Percentiles rank a stretch among this genome's conserved stretches.
These are phyloP conservation scores for Sinocyclocheilus anophthalmus DNA, from an alignment of 2,113 vertebrate species.

Conservation along the genomic window DNA sequence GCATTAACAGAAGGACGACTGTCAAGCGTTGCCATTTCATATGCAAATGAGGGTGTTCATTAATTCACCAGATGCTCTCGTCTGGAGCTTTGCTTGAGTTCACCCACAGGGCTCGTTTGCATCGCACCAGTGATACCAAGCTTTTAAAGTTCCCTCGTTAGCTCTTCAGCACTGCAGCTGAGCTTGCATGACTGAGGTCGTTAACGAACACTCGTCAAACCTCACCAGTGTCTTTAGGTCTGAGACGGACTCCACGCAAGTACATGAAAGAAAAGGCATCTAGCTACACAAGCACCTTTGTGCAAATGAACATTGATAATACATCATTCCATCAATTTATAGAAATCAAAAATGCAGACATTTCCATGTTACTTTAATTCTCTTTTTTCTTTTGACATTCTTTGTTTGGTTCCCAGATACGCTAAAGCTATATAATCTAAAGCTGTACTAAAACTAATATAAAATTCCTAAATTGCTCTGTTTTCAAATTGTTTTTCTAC, in stretches of 20 bases:
- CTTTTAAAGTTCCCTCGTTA: constrained; percentile 47
- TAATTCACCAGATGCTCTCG: constrained; percentile 56
- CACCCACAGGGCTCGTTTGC: constrained; percentile 50
- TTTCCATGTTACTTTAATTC: neutral
- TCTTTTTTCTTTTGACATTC: neutral
- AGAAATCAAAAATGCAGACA: neutral
- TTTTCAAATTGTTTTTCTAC: no score
- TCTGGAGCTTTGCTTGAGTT: constrained; percentile 37
- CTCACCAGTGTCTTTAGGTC: neutral
- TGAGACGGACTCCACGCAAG: neutral
- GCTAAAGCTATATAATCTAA: neutral
- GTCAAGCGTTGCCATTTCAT: constrained; percentile 42
- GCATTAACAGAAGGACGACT: constrained; percentile 48
- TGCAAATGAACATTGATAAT: no score
- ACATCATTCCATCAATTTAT: neutral
- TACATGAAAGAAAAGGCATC: neutral
- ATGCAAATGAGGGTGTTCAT: constrained; percentile 57
- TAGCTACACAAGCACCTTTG: no score
- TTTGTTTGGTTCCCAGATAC: neutral
- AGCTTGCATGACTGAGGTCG: constrained; percentile 2
- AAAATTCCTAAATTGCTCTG: no score
- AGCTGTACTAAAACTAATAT: no score
- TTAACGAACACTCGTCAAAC: neutral
- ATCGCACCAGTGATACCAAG: constrained; percentile 16
- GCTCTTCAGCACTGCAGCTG: constrained; percentile 27